A percentile compares a stretch with the other conserved stretches of the same genome.
Conservation (phyloP, 2,888 invertebrate genomes). For the Lymantria dispar region DNA sequence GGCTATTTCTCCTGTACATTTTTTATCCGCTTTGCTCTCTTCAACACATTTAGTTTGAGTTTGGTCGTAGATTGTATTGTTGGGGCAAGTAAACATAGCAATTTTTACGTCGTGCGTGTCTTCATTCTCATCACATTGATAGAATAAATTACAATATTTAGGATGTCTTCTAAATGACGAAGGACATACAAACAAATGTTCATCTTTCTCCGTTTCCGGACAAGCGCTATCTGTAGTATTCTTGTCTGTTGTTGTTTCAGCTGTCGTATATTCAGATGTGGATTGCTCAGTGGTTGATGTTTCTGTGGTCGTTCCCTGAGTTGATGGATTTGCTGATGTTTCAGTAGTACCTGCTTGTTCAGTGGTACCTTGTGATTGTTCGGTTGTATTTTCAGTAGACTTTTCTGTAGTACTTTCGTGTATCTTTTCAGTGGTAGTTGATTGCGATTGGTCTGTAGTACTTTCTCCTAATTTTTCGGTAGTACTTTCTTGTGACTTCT, state of each 20-base stretch:
- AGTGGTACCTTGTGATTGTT: constrained; percentile 26
- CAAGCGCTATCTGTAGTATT: constrained; percentile 59
- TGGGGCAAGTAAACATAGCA: constrained; percentile 88
- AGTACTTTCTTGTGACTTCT: constrained; percentile 14
- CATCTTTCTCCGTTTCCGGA: constrained; percentile 85
- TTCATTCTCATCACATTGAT: constrained; percentile 88
- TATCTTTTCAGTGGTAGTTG: constrained; percentile 1
- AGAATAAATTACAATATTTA: constrained; percentile 91
- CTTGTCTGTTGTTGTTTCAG: constrained; percentile 33
- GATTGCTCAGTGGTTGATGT: constrained; percentile 31
- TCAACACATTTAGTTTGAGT: constrained; percentile 87
- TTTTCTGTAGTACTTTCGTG: constrained; percentile 16
- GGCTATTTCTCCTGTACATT: constrained; percentile 82
- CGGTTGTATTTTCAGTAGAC: constrained; percentile 18
- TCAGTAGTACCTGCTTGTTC: constrained; percentile 28
- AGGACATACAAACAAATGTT: constrained; percentile 89
- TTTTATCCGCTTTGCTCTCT: constrained; percentile 80
- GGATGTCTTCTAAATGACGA: constrained; percentile 92
- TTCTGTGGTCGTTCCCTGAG: constrained; percentile 15
- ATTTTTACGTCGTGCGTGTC: constrained; percentile 88
- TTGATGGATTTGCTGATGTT: constrained; percentile 27
- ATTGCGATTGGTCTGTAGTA: neutral
- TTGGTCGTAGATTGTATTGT: constrained; percentile 89
- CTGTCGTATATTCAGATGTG: constrained; percentile 29
- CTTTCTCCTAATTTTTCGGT: neutral